Evolutionary conservation across 1,140 invertebrate genomes (phyloP), one percentile per base, ranked within the genome.

Genomic region (Atopsyche davidsoni): DNA sequence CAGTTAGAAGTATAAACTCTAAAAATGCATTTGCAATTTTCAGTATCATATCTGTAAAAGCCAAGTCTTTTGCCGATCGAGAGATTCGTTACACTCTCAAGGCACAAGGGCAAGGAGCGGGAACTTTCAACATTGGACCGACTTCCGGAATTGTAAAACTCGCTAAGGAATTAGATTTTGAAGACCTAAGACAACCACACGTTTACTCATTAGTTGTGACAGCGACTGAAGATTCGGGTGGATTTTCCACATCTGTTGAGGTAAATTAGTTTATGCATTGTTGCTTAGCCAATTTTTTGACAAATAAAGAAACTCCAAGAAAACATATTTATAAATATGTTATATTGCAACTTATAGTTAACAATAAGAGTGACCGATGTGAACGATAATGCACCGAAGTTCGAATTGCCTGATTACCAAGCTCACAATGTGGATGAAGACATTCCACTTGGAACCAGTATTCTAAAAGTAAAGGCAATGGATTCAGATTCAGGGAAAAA

Each of bases 391-490:
- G 88, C 89, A 3, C 92, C 92, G 0, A 93, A 94, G 66, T 96
- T 96, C 62, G 92, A 95, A 68, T 68, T 96, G 34, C 92, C 92
- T 1, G 92, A 96, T 69, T 96, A 96, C 65, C 92, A 96, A 72
- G 90, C 90, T 1, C 90, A 94, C 65, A 95, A 95, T 64, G 86
- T 96, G 2, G 89, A 94, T 61, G 92, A 96, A 74, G 92, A 96
- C 63, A 89, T 95, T 55, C 82, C 89, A 0, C 75, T 92, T 32
- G 92, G 91, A 31, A 92, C 90, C 0, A 91, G 85, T 39, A 93
- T 95, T 48, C 69, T 94, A 17, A 88, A 88, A 69, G 92, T 96
- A 2, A 92, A 92, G 66, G 92, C 92, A 0, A 93, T 89, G 69
- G 92, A 96, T 64, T 78, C 87, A 1, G 92, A 96, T 68, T 92